Evolutionary conservation across 2,797 vertebrate genomes (phyloP).

Genomic region (Petrocephalus schoutedeni): DNA sequence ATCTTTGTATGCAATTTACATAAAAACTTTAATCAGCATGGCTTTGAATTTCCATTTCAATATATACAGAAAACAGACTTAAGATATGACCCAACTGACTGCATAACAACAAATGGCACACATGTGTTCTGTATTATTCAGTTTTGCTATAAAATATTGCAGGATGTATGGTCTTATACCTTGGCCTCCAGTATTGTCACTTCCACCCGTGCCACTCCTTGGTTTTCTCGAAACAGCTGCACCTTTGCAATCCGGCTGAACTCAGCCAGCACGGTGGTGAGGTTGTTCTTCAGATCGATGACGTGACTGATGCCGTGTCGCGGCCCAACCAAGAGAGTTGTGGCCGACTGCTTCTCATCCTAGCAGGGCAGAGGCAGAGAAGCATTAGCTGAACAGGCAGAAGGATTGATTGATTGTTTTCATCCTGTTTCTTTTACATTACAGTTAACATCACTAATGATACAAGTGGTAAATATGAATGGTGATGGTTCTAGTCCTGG

Average conservation of each 20-base stretch:
- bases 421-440: constrained; percentile 2
- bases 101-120: background rate
- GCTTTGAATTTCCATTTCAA: background rate
- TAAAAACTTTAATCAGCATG: background rate
- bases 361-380: constrained; percentile 41
- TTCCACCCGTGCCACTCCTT: constrained; percentile 92
- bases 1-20: no score
- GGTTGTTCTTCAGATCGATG: constrained; percentile 97
- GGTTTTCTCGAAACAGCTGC: constrained; percentile 93
- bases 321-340: constrained; percentile 88
- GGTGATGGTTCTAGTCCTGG: background rate
- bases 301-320: constrained; percentile 97
- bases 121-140: background rate
- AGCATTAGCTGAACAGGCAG: background rate
- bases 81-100: background rate
- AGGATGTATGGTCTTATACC: constrained; percentile 56
- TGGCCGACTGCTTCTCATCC: constrained; percentile 94
- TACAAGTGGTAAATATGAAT: background rate
- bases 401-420: background rate
- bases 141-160: background rate
- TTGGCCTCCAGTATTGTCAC: constrained; percentile 90
- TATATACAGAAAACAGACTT: background rate
- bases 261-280: constrained; percentile 92
- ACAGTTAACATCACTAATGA: background rate
- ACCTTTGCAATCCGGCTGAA: constrained; percentile 94